Percentiles rank a stretch among this genome's conserved stretches.
Evolutionary conservation across 2,888 invertebrate species (phyloP).

Genomic region (Taenaris catops): DNA sequence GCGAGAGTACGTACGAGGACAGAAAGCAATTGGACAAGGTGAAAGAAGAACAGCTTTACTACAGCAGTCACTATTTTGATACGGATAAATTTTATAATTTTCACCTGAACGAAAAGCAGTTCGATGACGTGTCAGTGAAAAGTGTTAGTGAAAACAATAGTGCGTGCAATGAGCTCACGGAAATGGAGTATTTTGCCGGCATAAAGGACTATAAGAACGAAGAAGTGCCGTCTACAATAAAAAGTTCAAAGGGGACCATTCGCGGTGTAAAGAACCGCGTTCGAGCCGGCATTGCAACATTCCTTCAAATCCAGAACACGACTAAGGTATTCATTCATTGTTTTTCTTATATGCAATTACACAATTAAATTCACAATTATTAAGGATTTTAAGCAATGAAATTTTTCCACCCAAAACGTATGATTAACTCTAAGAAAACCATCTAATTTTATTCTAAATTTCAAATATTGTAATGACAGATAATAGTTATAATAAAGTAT

Average conservation of each 20-base stretch:
- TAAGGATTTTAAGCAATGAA: no score
- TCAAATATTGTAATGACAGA: no score
- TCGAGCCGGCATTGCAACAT: conserved; percentile 96
- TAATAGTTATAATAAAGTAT: no score
- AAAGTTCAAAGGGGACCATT: conserved; percentile 95
- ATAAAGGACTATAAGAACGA: conserved; percentile 85
- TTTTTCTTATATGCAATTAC: background rate
- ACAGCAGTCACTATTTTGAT: conserved; percentile 82
- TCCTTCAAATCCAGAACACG: conserved; percentile 89
- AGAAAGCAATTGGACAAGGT: conserved; percentile 74
- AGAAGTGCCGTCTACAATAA: conserved; percentile 87
- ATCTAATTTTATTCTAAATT: no score
- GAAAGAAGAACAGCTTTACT: conserved; percentile 62
- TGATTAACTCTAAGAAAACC: no score
- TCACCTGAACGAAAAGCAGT: conserved; percentile 87
- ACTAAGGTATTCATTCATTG: conserved; percentile 82
- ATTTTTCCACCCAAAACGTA: no score
- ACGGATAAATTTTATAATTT: conserved; percentile 91
- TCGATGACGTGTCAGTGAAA: conserved; percentile 63
- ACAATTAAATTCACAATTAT: no score
- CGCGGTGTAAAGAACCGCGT: conserved; percentile 97
- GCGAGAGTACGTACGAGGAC: conserved; percentile 85
- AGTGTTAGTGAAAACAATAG: conserved; percentile 67
- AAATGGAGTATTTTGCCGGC: conserved; percentile 88
- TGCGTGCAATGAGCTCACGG: conserved; percentile 59